A percentile compares a stretch with the other conserved stretches of the same genome.
phyloP scores from a whole-genome alignment of 2,888 invertebrate genomes.

The Epistrophella euchroma region DNA sequence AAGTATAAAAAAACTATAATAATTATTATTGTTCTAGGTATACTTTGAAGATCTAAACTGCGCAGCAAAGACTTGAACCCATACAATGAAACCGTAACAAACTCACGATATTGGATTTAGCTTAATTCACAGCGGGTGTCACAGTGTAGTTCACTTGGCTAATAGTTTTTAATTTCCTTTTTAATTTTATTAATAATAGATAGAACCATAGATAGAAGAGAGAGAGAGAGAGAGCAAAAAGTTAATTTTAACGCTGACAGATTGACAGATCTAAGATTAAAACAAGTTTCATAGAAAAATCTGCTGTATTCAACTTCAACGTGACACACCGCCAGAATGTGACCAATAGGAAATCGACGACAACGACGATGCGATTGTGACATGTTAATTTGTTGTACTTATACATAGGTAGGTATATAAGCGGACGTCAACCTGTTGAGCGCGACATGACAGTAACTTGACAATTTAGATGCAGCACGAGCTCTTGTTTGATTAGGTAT shows the following conservation, averaged over 20 bases:
- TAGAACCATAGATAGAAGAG: background rate
- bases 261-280: conserved; percentile 14
- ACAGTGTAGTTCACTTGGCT: conserved; percentile 22
- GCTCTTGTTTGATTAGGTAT: conserved; percentile 21
- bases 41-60: conserved; percentile 8
- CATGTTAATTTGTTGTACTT: background rate
- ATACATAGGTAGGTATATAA: background rate
- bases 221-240: background rate
- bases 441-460: background rate
- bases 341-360: conserved; percentile 49
- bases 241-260: conserved; percentile 1
- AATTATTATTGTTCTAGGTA: too few relatives aligned
- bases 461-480: conserved; percentile 32
- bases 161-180: conserved; percentile 44
- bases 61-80: conserved; percentile 22
- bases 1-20: conserved; percentile 11
- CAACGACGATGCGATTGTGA: background rate
- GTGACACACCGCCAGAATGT: conserved; percentile 62
- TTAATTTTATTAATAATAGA: conserved; percentile 9
- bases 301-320: conserved; percentile 26
- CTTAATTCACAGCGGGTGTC: background rate
- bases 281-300: conserved; percentile 33
- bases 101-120: background rate
- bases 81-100: conserved; percentile 31
- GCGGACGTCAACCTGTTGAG: conserved; percentile 20